Percentiles rank a stretch among this genome's conserved stretches.
phyloP scores from a whole-genome alignment of 2,113 vertebrate species.

The Sorex fumeus region DNA sequence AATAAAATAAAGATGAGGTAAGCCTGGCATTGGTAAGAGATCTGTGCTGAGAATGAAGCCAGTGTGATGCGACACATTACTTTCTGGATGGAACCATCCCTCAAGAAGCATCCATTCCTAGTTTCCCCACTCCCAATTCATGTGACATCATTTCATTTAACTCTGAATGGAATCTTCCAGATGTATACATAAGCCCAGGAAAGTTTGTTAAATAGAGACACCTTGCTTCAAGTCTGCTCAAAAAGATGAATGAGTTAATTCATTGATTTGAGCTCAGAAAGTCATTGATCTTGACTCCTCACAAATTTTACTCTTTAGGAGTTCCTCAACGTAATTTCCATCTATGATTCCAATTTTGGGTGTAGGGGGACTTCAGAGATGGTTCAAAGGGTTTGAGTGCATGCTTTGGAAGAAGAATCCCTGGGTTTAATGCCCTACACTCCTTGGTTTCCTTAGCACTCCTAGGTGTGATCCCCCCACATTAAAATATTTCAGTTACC shows the following conservation, averaged over 20 bases:
- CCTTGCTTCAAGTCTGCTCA: background rate
- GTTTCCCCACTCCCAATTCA: slow-evolving; percentile 1
- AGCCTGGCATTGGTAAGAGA: background rate
- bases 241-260: background rate
- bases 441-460: too few relatives aligned
- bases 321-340: background rate
- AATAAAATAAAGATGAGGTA: background rate
- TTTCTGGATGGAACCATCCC: slow-evolving; percentile 11
- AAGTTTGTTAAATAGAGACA: slow-evolving; percentile 5
- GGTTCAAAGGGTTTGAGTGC: too few relatives aligned
- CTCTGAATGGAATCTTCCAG: slow-evolving; percentile 41
- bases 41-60: slow-evolving; percentile 21
- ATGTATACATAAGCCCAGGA: slow-evolving; percentile 4
- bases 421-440: too few relatives aligned
- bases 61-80: slow-evolving; percentile 13
- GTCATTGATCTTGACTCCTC: too few relatives aligned
- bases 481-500: background rate
- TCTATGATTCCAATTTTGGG: background rate
- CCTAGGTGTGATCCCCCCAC: too few relatives aligned
- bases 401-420: too few relatives aligned
- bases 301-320: slow-evolving; percentile 42
- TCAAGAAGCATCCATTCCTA: background rate
- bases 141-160: slow-evolving; percentile 56
- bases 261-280: background rate
- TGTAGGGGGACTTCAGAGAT: too few relatives aligned